Evolutionary conservation across 2,113 vertebrate genomes (phyloP).

Genomic region (Alectura lathami): DNA sequence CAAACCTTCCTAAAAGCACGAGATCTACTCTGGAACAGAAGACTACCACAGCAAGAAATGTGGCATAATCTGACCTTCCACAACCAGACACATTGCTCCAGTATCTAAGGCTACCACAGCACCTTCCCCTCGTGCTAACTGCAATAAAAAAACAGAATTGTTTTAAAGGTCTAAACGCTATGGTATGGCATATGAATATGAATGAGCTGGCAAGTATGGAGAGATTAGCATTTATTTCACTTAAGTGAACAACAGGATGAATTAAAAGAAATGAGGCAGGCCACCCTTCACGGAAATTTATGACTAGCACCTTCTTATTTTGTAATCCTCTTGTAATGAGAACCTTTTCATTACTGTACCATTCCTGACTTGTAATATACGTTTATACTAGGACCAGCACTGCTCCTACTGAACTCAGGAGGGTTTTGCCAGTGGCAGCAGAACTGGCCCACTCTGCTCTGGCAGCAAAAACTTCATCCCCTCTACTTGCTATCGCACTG

Average conservation of each 20-base stretch:
- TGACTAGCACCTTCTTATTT: conserved; percentile 56
- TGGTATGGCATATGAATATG: conserved; percentile 25
- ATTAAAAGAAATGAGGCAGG: conserved; percentile 56
- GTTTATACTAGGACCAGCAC: background rate
- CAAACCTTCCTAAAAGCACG: background rate
- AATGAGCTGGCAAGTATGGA: conserved; percentile 34
- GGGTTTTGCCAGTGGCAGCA: background rate
- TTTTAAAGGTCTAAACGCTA: conserved; percentile 47
- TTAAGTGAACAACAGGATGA: conserved; percentile 65
- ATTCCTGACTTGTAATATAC: background rate
- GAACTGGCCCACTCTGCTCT: background rate
- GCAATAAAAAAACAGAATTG: background rate
- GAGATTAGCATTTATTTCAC: conserved; percentile 60
- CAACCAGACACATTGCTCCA: background rate
- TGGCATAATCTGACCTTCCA: background rate
- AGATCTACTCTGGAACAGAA: background rate
- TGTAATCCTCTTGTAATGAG: conserved; percentile 60
- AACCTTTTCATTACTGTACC: conserved; percentile 9
- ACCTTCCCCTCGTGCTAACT: background rate
- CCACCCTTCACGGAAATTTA: conserved; percentile 61
- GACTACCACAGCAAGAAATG: background rate
- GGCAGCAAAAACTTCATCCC: background rate
- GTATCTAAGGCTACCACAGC: background rate
- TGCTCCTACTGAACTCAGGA: background rate
- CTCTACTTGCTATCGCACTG: background rate